Conservation (phyloP, 2,113 vertebrate species). For the Neodon shergylaensis region DNA sequence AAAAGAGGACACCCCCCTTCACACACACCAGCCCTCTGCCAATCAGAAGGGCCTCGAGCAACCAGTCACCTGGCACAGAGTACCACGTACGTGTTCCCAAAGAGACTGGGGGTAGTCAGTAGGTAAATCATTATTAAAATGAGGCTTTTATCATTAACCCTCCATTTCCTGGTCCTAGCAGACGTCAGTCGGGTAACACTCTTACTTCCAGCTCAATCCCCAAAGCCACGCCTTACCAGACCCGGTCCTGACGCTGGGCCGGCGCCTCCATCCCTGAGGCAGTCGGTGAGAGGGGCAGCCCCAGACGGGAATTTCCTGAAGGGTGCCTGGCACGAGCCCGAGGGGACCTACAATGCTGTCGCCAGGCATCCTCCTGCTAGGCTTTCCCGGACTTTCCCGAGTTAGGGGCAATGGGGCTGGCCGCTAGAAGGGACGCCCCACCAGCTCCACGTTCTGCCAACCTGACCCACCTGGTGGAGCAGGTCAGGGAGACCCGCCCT, state of each 20-base stretch:
- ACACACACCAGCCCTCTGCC: neutral
- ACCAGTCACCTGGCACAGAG: constrained; percentile 41
- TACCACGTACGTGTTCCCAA: neutral
- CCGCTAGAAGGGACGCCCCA: neutral
- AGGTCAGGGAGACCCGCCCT: neutral
- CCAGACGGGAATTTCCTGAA: neutral
- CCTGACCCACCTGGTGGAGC: neutral
- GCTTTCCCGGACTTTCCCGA: constrained; percentile 22
- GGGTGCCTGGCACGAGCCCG: neutral
- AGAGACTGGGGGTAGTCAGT: neutral
- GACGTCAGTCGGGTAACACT: constrained; percentile 59
- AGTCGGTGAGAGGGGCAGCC: neutral
- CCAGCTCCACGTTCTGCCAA: neutral
- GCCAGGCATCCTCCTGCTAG: neutral
- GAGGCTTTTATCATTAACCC: constrained; percentile 65
- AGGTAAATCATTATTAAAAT: constrained; percentile 68
- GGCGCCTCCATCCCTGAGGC: neutral
- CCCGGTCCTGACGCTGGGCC: neutral
- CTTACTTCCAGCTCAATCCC: neutral
- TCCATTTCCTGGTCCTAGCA: constrained; percentile 47
- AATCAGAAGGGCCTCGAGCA: constrained; percentile 15
- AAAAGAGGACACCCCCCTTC: neutral
- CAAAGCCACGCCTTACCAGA: constrained; percentile 65
- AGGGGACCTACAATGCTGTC: neutral
- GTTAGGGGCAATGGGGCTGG: neutral